Evolutionary conservation across 1,140 invertebrate genomes (phyloP).

Genomic region (Coenobita brevimanus): DNA sequence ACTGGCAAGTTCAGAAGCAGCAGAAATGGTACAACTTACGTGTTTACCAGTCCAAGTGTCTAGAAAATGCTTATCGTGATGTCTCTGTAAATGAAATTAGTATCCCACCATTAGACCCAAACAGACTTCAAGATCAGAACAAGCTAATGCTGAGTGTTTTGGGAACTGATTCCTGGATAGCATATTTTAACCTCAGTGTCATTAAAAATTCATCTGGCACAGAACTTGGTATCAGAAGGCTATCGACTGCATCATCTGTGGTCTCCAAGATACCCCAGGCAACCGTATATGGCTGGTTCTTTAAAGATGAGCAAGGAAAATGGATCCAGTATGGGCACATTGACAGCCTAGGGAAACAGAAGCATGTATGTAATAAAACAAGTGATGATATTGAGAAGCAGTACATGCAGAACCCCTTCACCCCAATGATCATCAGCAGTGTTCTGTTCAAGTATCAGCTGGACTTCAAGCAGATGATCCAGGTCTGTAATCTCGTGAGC

Average conservation of each 20-base stretch:
- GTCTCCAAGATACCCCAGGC: constrained; percentile 16
- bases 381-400: constrained; percentile 41
- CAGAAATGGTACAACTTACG: constrained; percentile 50
- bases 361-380: constrained; percentile 13
- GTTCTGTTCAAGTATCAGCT: constrained; percentile 6
- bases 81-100: background rate
- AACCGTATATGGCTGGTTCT: constrained; percentile 51
- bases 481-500: too few species aligned
- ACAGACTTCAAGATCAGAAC: background rate
- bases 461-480: constrained; percentile 38
- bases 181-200: constrained; percentile 27
- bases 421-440: constrained; percentile 18
- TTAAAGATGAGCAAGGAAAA: constrained; percentile 42
- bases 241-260: constrained; percentile 29
- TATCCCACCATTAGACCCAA: background rate
- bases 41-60: constrained; percentile 37
- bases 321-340: constrained; percentile 36
- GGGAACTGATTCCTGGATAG: constrained; percentile 31
- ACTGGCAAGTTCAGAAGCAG: constrained; percentile 46
- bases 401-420: constrained; percentile 8
- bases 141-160: constrained; percentile 28
- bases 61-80: constrained; percentile 55
- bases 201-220: background rate
- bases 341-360: constrained; percentile 27
- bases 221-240: constrained; percentile 1